Conservation (phyloP, 2,888 invertebrate species). For the Corythucha ciliata region DNA sequence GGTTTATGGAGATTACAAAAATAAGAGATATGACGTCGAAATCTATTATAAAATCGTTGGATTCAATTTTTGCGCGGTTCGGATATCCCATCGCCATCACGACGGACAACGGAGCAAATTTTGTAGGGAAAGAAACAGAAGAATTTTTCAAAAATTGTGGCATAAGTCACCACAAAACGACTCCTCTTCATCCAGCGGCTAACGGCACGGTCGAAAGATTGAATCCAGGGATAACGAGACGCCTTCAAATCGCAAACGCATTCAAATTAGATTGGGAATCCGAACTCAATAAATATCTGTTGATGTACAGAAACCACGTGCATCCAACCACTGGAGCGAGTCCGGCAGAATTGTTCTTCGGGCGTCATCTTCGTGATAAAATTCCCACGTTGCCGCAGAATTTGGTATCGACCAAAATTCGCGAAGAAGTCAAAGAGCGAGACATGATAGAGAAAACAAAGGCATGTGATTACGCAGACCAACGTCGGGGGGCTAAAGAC, state of each 20-base stretch:
- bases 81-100: conserved; percentile 1
- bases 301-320: conserved; percentile 1
- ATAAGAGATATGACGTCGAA: not conserved
- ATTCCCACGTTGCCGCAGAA: not conserved
- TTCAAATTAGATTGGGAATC: conserved; percentile 6
- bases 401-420: no score
- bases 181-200: conserved; percentile 31
- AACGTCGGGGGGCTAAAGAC: not conserved
- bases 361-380: conserved; percentile 7
- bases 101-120: conserved; percentile 6
- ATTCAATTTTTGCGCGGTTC: not conserved
- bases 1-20: not conserved
- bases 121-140: conserved; percentile 21
- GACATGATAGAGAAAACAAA: not conserved
- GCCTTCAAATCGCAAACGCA: conserved; percentile 10
- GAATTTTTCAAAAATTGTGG: conserved; percentile 1
- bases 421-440: no score
- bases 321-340: conserved; percentile 11
- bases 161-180: conserved; percentile 8
- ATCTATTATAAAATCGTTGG: not conserved
- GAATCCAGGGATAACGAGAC: conserved; percentile 7
- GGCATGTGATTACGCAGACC: not conserved
- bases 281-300: conserved; percentile 15
- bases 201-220: conserved; percentile 14
- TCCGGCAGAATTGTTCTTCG: conserved; percentile 10